Evolutionary conservation across 2,113 vertebrate genomes (phyloP), one percentile per base, ranked within the genome.

Genomic region (Phocoena sinus): DNA sequence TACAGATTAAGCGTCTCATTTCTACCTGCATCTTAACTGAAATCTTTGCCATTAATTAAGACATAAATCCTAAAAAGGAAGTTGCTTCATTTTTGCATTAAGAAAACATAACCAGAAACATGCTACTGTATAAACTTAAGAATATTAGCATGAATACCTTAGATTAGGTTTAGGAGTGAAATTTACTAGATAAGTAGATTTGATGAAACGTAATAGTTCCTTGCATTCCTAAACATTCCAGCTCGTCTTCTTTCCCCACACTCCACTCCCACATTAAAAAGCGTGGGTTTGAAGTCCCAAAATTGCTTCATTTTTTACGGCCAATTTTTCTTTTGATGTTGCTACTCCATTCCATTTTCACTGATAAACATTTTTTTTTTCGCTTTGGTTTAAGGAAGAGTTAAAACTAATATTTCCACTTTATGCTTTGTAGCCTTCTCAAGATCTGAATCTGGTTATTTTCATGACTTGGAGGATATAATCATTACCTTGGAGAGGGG

Each of bases 21-120:
- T 84, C 50, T 76, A 93, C 47, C 73, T 97, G 77, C 12, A 77
- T 90, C 80, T 98, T 95, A 96, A 60, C 94, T 76, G 44, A 62
- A 47, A 71, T 97, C 83, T 63, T 36, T 91, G 50, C 85, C 79
- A 58, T 92, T 88, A 73, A 82, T 95, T 95, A 77, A 95, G 63
- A 79, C 44, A 41, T 83, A 84, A 85, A 82, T 38, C 36, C 81
- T 80, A 31, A 95, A 89, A 91, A 77, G 20, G n/a, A 95, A 83
- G 80, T 9, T 33, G 36, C 20, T 91, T 81, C 3, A 12, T 80
- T 93, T 96, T 96, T 89, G 10, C 17, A 38, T 47, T 73, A 38
- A 84, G 71, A 76, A 84, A 86, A 67, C 15, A 68, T 41, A 90
- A 67, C 31, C 23, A 56, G 67, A 92, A 86, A 28, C 47, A 83